These are phyloP conservation scores for Monochamus saltuarius DNA, from an alignment of 1,140 invertebrate genomes.

Conservation along the genomic window DNA sequence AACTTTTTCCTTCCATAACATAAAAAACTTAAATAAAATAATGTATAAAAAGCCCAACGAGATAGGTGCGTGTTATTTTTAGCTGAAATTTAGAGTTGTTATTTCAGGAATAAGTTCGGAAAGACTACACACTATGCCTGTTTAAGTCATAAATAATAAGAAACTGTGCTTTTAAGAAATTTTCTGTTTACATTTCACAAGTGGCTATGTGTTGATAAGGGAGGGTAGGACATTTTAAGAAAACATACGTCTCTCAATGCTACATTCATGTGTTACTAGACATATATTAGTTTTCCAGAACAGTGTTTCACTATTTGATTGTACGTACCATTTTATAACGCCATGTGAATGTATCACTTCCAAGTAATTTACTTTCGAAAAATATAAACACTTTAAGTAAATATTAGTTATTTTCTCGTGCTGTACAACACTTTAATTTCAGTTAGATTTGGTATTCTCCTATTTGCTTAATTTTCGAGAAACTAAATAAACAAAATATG, in stretches of 20 bases:
- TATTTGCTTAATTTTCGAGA: constrained; percentile 2
- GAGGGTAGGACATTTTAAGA: constrained; percentile 10
- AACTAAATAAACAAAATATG: constrained; percentile 16
- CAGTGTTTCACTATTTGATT: too few relatives aligned
- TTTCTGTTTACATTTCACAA: constrained; percentile 22
- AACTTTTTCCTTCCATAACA: too few relatives aligned
- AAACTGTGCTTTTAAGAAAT: constrained; percentile 16
- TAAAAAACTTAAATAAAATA: too few relatives aligned
- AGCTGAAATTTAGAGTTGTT: constrained; percentile 6
- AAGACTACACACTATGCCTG: constrained; percentile 4
- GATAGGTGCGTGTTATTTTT: constrained; percentile 4
- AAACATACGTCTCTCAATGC: constrained; percentile 16
- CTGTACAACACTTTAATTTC: too few relatives aligned
- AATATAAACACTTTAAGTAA: too few relatives aligned
- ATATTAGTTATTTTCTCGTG: too few relatives aligned
- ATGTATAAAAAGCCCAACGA: too few relatives aligned
- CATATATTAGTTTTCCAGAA: too few relatives aligned
- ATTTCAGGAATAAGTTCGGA: constrained; percentile 10
- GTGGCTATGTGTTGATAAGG: constrained; percentile 22
- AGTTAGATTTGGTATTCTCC: constrained; percentile 5
- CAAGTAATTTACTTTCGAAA: too few relatives aligned
- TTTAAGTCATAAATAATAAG: constrained; percentile 18
- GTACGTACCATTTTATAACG: too few relatives aligned
- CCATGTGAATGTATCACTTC: too few relatives aligned
- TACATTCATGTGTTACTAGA: constrained; percentile 10